Conservation (phyloP, 2,888 invertebrate genomes). For the Phasia obesa region DNA sequence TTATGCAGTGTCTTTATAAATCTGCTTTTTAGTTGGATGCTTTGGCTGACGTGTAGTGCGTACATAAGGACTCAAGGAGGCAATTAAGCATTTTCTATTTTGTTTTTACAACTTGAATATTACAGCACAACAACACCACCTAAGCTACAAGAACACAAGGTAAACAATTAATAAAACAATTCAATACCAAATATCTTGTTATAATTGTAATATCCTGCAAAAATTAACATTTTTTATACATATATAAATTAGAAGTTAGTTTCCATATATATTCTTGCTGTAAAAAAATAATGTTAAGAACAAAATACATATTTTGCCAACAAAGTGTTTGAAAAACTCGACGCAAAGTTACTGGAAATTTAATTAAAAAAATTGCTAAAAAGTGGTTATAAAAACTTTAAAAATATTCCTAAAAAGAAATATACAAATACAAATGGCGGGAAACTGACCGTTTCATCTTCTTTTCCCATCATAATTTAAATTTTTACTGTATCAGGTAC, state of each 20-base stretch:
- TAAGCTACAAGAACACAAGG: constrained; percentile 86
- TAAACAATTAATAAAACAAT: constrained; percentile 73
- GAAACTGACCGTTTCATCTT: background rate
- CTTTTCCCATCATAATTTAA: constrained; percentile 11
- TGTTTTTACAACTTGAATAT: constrained; percentile 65
- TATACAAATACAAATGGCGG: constrained; percentile 12
- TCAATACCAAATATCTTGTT: constrained; percentile 55
- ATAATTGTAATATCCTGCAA: constrained; percentile 51
- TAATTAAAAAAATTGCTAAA: constrained; percentile 24
- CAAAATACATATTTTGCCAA: constrained; percentile 41
- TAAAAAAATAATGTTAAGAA: constrained; percentile 59
- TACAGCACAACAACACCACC: constrained; percentile 74
- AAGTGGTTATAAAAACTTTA: constrained; percentile 16
- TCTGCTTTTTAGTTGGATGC: constrained; percentile 68
- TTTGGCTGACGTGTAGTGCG: constrained; percentile 70
- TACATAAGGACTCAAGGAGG: constrained; percentile 71
- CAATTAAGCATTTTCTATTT: constrained; percentile 63
- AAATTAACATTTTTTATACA: constrained; percentile 34
- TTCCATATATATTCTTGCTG: constrained; percentile 60
- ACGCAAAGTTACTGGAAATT: constrained; percentile 36
- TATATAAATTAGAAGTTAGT: constrained; percentile 46
- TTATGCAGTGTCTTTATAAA: constrained; percentile 66
- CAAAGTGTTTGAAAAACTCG: background rate
- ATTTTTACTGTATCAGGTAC: constrained; percentile 21
- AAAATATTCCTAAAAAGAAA: constrained; percentile 49